Conservation (phyloP, 30 jellyfish, hydroid and myxozoan species). For the Aurelia aurita region DNA sequence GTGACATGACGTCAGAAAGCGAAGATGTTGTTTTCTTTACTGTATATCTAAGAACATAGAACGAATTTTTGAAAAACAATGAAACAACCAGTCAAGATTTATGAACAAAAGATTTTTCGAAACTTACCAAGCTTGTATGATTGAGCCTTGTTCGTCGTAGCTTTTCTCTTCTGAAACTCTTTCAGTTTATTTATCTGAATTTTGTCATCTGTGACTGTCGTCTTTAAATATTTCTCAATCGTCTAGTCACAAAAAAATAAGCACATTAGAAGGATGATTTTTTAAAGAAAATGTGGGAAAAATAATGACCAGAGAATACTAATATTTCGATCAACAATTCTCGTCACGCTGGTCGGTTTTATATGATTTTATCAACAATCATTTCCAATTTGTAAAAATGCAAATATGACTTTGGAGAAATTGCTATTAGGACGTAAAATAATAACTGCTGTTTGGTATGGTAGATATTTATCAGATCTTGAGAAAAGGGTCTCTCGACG, state of each 20-base stretch:
- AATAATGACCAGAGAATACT: not conserved
- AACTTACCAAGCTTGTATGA: constrained; percentile 69
- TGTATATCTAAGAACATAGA: too few species aligned
- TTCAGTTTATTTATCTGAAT: constrained; percentile 15
- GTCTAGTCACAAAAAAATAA: constrained; percentile 12
- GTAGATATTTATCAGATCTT: too few species aligned
- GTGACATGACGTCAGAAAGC: too few species aligned
- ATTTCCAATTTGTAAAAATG: too few species aligned
- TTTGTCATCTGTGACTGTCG: constrained; percentile 37
- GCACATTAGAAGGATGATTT: not conserved
- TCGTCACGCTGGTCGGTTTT: not conserved
- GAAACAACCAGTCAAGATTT: too few species aligned
- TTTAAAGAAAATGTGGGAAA: not conserved
- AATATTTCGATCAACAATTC: not conserved
- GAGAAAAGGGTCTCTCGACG: too few species aligned
- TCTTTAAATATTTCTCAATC: constrained; percentile 46
- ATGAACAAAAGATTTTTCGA: too few species aligned
- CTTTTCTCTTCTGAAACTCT: constrained; percentile 56
- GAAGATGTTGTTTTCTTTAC: too few species aligned
- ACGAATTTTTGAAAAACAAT: too few species aligned
- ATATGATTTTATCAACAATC: too few species aligned
- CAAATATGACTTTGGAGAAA: too few species aligned
- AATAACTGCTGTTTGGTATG: too few species aligned
- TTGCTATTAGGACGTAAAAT: not conserved
- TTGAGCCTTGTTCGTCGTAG: constrained; percentile 35